phyloP scores from a whole-genome alignment of 2,113 vertebrate genomes.

The Nerophis ophidion region DNA sequence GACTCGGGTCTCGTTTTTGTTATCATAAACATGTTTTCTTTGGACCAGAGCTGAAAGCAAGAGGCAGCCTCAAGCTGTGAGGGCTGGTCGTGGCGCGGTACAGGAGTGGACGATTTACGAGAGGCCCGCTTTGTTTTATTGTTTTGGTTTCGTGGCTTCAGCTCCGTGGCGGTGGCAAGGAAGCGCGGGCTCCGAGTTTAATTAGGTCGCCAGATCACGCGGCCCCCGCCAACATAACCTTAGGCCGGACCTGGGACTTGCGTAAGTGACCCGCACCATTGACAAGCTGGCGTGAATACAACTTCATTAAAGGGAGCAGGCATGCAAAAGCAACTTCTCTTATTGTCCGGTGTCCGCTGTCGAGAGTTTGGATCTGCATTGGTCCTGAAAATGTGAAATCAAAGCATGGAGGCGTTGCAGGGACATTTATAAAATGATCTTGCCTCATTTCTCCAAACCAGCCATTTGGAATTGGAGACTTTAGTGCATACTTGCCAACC shows the following conservation, averaged over 20 bases:
- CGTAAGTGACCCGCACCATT: conserved; percentile 54
- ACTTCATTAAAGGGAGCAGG: conserved; percentile 24
- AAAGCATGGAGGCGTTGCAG: too few relatives aligned
- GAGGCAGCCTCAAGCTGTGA: background rate
- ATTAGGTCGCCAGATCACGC: conserved; percentile 35
- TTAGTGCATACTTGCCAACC: too few relatives aligned
- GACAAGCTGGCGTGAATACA: conserved; percentile 46
- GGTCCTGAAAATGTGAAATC: too few relatives aligned
- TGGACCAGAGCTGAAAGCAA: conserved; percentile 6
- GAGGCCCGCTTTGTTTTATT: background rate
- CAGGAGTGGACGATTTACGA: background rate
- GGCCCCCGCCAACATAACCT: conserved; percentile 30
- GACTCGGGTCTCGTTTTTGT: conserved; percentile 31
- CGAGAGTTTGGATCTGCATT: too few relatives aligned
- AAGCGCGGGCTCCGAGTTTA: conserved; percentile 34
- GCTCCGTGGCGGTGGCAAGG: conserved; percentile 4
- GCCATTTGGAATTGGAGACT: too few relatives aligned
- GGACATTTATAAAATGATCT: too few relatives aligned
- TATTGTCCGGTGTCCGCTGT: too few relatives aligned
- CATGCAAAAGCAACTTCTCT: too few relatives aligned
- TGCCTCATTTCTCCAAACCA: too few relatives aligned
- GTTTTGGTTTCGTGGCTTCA: conserved; percentile 9
- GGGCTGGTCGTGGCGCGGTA: background rate
- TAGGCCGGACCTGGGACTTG: conserved; percentile 56
- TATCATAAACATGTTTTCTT: conserved; percentile 29